phyloP scores from a whole-genome alignment of 1,140 invertebrate species.

The Bombus sylvicola region DNA sequence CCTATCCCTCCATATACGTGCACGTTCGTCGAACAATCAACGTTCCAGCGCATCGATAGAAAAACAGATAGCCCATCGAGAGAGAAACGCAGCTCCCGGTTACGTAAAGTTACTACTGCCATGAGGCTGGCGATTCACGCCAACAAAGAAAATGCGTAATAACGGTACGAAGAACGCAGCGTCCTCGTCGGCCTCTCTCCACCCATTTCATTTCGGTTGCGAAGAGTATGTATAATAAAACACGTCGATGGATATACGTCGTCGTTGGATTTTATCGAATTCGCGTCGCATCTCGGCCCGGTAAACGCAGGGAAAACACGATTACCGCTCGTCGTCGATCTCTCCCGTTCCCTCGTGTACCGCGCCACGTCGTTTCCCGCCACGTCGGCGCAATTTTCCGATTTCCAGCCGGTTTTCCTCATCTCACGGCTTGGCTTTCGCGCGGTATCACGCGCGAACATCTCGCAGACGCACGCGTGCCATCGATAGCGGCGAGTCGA shows the following conservation, averaged over 20 bases:
- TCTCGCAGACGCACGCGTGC: slow-evolving; percentile 15
- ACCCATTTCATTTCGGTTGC: neutral
- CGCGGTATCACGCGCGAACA: slow-evolving; percentile 4
- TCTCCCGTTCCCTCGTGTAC: neutral
- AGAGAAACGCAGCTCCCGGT: slow-evolving; percentile 7
- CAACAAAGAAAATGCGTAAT: neutral
- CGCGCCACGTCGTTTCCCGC: too few species aligned
- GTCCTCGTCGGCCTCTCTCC: neutral
- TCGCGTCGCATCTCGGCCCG: neutral
- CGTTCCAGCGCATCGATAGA: slow-evolving; percentile 27
- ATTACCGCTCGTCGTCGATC: neutral
- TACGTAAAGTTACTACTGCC: neutral
- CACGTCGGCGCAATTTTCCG: neutral
- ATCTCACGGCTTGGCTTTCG: neutral
- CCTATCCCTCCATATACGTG: slow-evolving; percentile 16
- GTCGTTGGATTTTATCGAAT: neutral
- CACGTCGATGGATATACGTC: neutral
- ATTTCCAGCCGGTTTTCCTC: slow-evolving; percentile 8
- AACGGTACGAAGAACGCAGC: neutral
- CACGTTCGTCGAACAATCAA: slow-evolving; percentile 29
- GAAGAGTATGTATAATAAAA: neutral
- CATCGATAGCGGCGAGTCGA: slow-evolving; percentile 18
- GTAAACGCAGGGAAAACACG: neutral
- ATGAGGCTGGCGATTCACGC: neutral
- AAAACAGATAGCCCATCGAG: slow-evolving; percentile 8